Evolutionary conservation across 2,797 vertebrate genomes (phyloP).

Genomic region (Coregonus sp.): DNA sequence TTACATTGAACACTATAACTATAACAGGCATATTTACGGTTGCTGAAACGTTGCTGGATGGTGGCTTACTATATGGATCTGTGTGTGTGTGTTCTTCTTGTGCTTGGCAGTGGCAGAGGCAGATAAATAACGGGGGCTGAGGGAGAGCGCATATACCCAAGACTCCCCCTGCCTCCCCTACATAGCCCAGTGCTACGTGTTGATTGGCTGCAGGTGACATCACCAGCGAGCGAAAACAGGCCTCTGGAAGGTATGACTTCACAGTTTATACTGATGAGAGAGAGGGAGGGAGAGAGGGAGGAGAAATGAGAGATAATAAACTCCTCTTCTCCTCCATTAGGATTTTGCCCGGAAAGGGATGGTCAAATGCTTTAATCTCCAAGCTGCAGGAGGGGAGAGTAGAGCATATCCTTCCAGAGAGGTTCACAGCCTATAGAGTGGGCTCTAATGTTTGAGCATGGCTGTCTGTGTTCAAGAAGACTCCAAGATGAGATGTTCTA

Average conservation of each 20-base stretch:
- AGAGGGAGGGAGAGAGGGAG: slow-evolving; percentile 12
- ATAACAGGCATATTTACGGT: neutral
- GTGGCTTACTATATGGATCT: neutral
- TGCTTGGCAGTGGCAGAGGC: slow-evolving; percentile 39
- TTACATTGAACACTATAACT: neutral
- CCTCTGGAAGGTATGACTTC: slow-evolving; percentile 79
- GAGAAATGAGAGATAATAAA: neutral
- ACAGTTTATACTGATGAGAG: slow-evolving; percentile 69
- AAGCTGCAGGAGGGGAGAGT: slow-evolving; percentile 34
- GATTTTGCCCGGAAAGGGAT: slow-evolving; percentile 68
- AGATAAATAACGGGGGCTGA: slow-evolving; percentile 61
- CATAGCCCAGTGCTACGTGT: slow-evolving; percentile 61
- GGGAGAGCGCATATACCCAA: slow-evolving; percentile 39
- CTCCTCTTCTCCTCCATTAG: slow-evolving; percentile 64
- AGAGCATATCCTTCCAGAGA: slow-evolving; percentile 24
- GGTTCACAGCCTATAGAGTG: neutral
- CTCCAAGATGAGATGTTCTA: neutral
- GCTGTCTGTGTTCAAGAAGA: neutral
- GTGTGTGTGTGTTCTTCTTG: slow-evolving; percentile 22
- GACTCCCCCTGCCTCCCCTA: slow-evolving; percentile 44
- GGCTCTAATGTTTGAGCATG: neutral
- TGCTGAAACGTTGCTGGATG: neutral
- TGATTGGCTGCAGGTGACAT: slow-evolving; percentile 83
- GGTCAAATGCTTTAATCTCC: slow-evolving; percentile 47
- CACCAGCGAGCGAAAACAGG: slow-evolving; percentile 74